phyloP scores from a whole-genome alignment of 1,140 invertebrate genomes.

The Heliconius himera region DNA sequence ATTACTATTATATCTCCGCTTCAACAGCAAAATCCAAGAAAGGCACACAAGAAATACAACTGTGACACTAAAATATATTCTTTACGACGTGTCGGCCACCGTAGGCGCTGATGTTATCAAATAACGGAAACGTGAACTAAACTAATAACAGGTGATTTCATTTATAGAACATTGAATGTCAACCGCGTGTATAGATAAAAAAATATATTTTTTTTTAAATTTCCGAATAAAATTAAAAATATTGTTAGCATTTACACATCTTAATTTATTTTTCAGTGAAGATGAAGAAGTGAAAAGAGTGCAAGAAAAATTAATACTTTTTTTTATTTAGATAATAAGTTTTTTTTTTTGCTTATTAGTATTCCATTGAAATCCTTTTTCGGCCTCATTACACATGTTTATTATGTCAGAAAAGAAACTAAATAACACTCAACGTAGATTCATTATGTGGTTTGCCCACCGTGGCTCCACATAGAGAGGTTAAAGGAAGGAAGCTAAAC shows the following conservation, averaged over 20 bases:
- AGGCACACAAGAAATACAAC: background rate
- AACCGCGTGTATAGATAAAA: background rate
- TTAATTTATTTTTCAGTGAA: no score
- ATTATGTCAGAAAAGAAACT: no score
- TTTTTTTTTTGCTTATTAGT: no score
- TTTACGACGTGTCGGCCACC: constrained; percentile 12
- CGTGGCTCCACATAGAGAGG: background rate
- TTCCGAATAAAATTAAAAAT: no score
- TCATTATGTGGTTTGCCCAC: background rate
- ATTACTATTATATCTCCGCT: background rate
- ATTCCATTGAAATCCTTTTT: no score
- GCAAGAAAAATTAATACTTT: no score
- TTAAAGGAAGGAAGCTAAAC: background rate
- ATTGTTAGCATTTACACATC: no score
- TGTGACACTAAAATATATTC: constrained; percentile 1
- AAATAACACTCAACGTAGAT: no score
- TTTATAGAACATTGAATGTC: constrained; percentile 9
- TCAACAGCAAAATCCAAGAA: background rate
- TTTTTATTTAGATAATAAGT: no score
- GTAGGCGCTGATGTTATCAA: constrained; percentile 21
- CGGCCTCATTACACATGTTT: no score
- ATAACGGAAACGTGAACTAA: constrained; percentile 15
- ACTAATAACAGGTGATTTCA: constrained; percentile 16
- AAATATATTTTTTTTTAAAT: no score
- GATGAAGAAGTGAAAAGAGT: no score